Conservation (phyloP, 2,888 invertebrate species). For the Steromphala cineraria region DNA sequence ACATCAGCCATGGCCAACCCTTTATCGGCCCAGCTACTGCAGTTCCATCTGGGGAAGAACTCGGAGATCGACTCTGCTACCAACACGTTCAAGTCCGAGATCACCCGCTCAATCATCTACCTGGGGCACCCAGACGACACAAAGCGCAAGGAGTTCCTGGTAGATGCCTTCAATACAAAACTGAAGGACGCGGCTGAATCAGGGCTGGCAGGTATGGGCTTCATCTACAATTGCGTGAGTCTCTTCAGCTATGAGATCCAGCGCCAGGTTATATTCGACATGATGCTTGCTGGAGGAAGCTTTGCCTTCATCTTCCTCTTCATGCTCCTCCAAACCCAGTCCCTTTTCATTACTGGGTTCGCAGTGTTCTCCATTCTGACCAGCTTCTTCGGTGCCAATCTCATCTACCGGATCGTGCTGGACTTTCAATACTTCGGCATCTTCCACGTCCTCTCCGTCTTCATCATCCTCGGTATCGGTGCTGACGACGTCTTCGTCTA, state of each 20-base stretch:
- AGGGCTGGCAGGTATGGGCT: conserved; percentile 15
- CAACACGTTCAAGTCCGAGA: background rate
- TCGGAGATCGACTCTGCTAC: background rate
- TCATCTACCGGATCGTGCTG: conserved; percentile 52
- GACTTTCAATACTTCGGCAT: conserved; percentile 64
- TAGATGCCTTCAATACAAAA: conserved; percentile 3
- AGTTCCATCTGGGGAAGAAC: conserved; percentile 31
- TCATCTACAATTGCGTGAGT: background rate
- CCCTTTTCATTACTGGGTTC: conserved; percentile 54
- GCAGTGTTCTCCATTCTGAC: conserved; percentile 53
- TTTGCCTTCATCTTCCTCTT: conserved; percentile 62
- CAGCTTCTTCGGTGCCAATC: conserved; percentile 58
- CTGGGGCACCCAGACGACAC: conserved; percentile 24
- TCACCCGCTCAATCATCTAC: conserved; percentile 27
- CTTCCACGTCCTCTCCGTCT: conserved; percentile 70
- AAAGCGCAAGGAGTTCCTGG: background rate
- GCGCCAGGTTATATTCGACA: conserved; percentile 51
- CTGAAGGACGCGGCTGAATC: conserved; percentile 14
- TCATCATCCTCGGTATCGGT: conserved; percentile 72
- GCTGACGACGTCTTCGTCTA: conserved; percentile 73
- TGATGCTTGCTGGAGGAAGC: conserved; percentile 59
- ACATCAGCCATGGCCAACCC: conserved; percentile 21
- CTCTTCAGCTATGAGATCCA: background rate
- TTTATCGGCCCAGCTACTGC: background rate
- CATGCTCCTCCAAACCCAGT: conserved; percentile 59